Conservation (phyloP, 2,888 invertebrate genomes). For the Blastobasis lacticolella region DNA sequence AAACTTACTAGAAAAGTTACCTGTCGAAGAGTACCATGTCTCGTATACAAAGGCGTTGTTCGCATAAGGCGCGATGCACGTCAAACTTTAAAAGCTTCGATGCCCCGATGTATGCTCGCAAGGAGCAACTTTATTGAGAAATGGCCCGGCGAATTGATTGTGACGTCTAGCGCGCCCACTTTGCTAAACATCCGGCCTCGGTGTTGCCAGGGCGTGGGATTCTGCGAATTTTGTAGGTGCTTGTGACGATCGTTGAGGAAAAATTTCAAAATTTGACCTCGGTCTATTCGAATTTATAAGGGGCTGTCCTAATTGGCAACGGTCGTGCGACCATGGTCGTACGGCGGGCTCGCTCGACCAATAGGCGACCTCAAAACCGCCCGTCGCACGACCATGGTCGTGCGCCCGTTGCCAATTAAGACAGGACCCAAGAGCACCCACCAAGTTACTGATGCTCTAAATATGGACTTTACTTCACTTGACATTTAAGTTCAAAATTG, state of each 20-base stretch:
- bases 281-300: not conserved
- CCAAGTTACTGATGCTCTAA: too few species aligned
- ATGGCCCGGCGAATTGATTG: constrained; percentile 66
- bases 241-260: not conserved
- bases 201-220: not conserved
- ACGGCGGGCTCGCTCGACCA: too few species aligned
- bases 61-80: constrained; percentile 16
- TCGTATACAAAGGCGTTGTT: not conserved
- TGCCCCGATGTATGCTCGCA: constrained; percentile 35
- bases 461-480: too few species aligned
- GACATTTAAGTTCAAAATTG: too few species aligned
- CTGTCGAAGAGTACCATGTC: not conserved
- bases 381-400: too few species aligned
- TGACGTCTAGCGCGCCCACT: constrained; percentile 54
- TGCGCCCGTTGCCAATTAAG: too few species aligned
- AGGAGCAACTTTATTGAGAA: constrained; percentile 62
- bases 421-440: too few species aligned
- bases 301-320: not conserved
- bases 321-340: not conserved
- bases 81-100: constrained; percentile 65
- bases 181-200: constrained; percentile 32
- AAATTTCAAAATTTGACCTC: not conserved
- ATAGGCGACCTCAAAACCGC: not conserved
- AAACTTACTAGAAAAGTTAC: not conserved
- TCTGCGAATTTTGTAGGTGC: not conserved